These are phyloP conservation scores for Netelia fuscicornis DNA, from an alignment of 2,888 invertebrate species.

Conservation along the genomic window DNA sequence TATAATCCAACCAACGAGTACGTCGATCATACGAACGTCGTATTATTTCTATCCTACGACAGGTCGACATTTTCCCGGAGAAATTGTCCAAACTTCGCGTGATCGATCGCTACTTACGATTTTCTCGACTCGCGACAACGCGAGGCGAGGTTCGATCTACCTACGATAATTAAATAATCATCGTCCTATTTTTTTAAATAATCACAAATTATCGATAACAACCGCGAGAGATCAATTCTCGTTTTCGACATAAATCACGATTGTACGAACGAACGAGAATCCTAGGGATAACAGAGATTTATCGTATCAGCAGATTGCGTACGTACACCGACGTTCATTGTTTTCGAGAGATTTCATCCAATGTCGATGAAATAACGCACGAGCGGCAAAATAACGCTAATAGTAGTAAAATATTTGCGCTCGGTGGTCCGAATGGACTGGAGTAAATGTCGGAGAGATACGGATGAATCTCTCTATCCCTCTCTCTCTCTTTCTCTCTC, in stretches of 20 bases:
- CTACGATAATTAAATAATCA: not conserved
- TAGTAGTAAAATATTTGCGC: slow-evolving; percentile 71
- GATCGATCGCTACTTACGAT: not conserved
- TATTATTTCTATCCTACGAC: slow-evolving; percentile 10
- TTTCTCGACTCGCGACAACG: too few species aligned
- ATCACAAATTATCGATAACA: not conserved
- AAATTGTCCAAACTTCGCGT: slow-evolving; percentile 19
- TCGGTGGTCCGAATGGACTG: slow-evolving; percentile 49
- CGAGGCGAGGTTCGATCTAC: too few species aligned
- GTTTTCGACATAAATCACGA: not conserved
- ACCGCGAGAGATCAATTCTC: not conserved
- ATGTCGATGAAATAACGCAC: not conserved
- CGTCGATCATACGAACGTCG: not conserved
- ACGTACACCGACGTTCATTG: not conserved
- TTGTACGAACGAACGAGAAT: not conserved
- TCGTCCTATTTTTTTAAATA: not conserved
- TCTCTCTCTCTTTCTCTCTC: not conserved
- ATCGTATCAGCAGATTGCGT: not conserved
- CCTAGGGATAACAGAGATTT: not conserved
- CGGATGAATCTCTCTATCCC: slow-evolving; percentile 14
- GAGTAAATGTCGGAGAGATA: slow-evolving; percentile 62
- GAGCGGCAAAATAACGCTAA: slow-evolving; percentile 64
- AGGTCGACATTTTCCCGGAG: slow-evolving; percentile 27
- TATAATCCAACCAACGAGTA: slow-evolving; percentile 5
- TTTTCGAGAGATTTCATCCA: slow-evolving; percentile 8